These are phyloP conservation scores for Plebejus argus DNA, from an alignment of 2,888 invertebrate species.

Conservation along the genomic window DNA sequence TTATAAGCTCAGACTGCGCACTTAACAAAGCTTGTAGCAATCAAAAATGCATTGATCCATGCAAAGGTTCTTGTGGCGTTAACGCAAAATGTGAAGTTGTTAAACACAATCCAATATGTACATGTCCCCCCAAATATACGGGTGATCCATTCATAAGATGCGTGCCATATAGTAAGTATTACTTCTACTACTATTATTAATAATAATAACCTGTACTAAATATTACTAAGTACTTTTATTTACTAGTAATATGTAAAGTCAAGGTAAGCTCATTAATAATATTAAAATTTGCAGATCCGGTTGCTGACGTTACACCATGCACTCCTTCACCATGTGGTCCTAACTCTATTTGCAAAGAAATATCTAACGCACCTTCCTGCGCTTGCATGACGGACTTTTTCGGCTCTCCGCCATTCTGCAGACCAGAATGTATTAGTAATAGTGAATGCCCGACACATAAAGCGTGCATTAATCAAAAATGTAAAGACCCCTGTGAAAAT, in stretches of 20 bases:
- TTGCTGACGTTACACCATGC: conserved; percentile 82
- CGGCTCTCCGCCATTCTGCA: conserved; percentile 89
- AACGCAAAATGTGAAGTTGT: conserved; percentile 87
- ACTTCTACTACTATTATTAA: background rate
- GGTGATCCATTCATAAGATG: conserved; percentile 90
- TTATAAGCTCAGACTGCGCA: conserved; percentile 87
- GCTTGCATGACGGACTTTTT: conserved; percentile 84
- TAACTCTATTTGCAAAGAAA: conserved; percentile 82
- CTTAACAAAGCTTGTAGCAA: conserved; percentile 87
- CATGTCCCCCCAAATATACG: conserved; percentile 83
- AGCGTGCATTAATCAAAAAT: conserved; percentile 85
- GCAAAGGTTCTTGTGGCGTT: conserved; percentile 87
- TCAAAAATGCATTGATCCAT: conserved; percentile 88
- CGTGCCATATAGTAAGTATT: conserved; percentile 65
- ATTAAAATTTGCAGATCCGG: conserved; percentile 66
- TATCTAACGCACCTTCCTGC: conserved; percentile 83
- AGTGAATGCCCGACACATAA: conserved; percentile 84
- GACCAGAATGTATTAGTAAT: conserved; percentile 87
- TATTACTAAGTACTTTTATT: background rate
- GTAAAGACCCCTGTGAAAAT: conserved; percentile 83
- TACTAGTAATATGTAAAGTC: background rate
- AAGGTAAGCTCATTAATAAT: background rate
- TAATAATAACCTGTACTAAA: background rate
- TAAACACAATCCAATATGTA: conserved; percentile 89
- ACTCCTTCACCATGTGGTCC: conserved; percentile 85